Evolutionary conservation across 2,113 vertebrate genomes (phyloP).

Genomic region (Hymenochirus boettgeri): DNA sequence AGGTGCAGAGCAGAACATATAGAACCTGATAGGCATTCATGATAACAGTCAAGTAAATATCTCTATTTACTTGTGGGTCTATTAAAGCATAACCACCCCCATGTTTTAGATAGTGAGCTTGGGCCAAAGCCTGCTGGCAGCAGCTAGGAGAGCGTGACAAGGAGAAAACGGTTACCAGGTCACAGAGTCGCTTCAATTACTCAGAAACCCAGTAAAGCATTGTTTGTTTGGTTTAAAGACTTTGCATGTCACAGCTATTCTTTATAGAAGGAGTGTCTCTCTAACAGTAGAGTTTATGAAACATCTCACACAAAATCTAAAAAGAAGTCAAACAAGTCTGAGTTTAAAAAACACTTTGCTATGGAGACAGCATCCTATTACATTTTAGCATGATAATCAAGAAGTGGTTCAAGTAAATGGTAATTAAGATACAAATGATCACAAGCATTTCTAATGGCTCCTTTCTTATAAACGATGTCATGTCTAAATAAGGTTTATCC

Average conservation of each 20-base stretch:
- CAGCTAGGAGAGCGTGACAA: background rate
- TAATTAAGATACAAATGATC: too few species aligned
- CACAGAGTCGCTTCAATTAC: background rate
- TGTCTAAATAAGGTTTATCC: too few species aligned
- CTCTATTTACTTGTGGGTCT: background rate
- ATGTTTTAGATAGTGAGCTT: background rate
- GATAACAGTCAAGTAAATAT: background rate
- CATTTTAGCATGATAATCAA: too few species aligned
- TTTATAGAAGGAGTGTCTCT: background rate
- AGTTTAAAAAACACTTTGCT: background rate
- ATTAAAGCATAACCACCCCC: background rate
- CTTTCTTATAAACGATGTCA: too few species aligned
- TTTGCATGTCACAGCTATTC: background rate
- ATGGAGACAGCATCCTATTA: too few species aligned
- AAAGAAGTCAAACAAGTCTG: background rate
- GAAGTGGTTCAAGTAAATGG: too few species aligned
- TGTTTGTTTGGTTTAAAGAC: background rate
- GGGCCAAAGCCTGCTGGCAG: background rate
- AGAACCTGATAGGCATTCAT: background rate
- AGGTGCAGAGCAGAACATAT: too few species aligned
- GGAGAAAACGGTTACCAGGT: conserved; percentile 1
- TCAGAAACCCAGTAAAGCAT: background rate
- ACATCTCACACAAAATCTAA: background rate
- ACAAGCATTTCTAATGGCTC: too few species aligned
- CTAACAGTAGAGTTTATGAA: background rate